These are phyloP conservation scores for Arnoldichthys spilopterus DNA, from an alignment of 2,797 vertebrate species.

Conservation along the genomic window DNA sequence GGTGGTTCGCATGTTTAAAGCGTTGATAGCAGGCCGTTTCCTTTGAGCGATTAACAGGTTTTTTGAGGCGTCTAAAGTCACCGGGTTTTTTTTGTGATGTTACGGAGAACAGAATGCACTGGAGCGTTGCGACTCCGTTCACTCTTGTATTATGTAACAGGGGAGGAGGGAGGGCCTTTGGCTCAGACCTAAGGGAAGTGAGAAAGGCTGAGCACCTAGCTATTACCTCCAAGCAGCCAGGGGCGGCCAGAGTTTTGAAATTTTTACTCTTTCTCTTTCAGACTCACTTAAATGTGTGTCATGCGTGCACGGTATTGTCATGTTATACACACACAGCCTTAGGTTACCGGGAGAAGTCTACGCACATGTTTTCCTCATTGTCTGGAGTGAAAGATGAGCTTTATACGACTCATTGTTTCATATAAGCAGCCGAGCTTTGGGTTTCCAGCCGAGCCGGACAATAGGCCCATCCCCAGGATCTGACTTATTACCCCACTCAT, in stretches of 20 bases:
- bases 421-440: not conserved
- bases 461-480: not conserved
- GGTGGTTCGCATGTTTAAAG: not conserved
- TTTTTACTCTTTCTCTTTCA: too few relatives aligned
- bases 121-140: conserved; percentile 17
- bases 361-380: not conserved
- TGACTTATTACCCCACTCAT: conserved; percentile 1
- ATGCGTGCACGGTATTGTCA: too few relatives aligned
- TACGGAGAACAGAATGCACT: not conserved
- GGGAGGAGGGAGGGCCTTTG: conserved; percentile 43
- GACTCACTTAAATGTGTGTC: not conserved
- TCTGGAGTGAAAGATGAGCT: not conserved
- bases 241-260: not conserved
- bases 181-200: conserved; percentile 27
- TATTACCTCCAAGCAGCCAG: not conserved
- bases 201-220: conserved; percentile 3
- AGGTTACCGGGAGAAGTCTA: not conserved
- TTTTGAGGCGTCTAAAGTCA: too few relatives aligned
- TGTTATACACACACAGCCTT: too few relatives aligned
- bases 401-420: not conserved
- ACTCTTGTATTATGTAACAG: conserved; percentile 32
- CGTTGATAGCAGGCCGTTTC: not conserved
- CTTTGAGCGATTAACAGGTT: not conserved
- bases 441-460: not conserved
- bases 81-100: conserved; percentile 15